These are phyloP conservation scores for Troides aeacus DNA, from an alignment of 2,888 invertebrate genomes.

Conservation along the genomic window DNA sequence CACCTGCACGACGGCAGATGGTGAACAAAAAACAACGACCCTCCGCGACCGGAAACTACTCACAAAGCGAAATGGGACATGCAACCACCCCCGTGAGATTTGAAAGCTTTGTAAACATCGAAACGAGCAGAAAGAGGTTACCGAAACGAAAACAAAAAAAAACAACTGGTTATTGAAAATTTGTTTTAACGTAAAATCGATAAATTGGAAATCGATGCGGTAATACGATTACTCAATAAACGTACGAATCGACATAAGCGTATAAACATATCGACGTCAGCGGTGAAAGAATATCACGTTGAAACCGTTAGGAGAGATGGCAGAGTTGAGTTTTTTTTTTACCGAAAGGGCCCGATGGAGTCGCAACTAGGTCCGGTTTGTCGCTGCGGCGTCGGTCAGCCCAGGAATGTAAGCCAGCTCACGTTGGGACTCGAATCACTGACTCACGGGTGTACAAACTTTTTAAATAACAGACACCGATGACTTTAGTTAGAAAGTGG, in stretches of 20 bases:
- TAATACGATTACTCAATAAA: background rate
- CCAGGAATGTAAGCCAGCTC: constrained; percentile 77
- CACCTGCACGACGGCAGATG: constrained; percentile 75
- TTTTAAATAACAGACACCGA: constrained; percentile 39
- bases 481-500: constrained; percentile 63
- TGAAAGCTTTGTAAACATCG: constrained; percentile 23
- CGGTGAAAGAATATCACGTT: constrained; percentile 8
- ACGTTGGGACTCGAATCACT: constrained; percentile 61
- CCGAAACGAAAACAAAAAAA: background rate
- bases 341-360: constrained; percentile 30
- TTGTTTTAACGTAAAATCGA: background rate
- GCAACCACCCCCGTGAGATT: constrained; percentile 30
- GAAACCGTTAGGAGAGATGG: constrained; percentile 18
- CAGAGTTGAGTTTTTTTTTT: constrained; percentile 13
- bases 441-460: constrained; percentile 61
- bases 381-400: constrained; percentile 39
- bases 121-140: constrained; percentile 17
- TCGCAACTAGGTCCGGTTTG: constrained; percentile 48
- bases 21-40: constrained; percentile 59
- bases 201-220: background rate
- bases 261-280: background rate
- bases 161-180: background rate
- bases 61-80: constrained; percentile 34
- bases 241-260: background rate
- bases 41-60: constrained; percentile 42